Percentiles rank a stretch among this genome's conserved stretches.
Conservation (phyloP, 2,113 vertebrate species). For the Columbina picui region DNA sequence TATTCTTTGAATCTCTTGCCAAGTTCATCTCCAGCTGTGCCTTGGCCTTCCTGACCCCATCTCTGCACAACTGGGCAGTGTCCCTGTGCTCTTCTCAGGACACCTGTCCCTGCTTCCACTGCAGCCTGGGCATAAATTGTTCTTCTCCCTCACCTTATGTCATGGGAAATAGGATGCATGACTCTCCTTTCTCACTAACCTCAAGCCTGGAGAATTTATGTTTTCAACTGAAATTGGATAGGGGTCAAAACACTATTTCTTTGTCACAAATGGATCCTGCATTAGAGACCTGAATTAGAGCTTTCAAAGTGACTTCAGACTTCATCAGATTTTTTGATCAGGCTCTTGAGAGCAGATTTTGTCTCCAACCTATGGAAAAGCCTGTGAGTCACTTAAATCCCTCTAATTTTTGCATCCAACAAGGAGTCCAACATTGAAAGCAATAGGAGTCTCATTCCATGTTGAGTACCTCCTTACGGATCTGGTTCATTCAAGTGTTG, state of each 20-base stretch:
- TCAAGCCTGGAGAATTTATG: not conserved
- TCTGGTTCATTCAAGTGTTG: not conserved
- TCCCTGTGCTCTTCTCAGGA: no score
- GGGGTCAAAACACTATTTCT: not conserved
- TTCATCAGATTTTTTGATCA: not conserved
- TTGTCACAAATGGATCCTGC: not conserved
- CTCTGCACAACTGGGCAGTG: no score
- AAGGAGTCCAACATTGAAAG: not conserved
- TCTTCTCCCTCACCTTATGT: accelerated
- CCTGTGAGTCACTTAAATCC: not conserved
- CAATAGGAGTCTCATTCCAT: not conserved
- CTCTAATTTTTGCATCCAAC: not conserved
- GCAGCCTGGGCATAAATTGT: not conserved
- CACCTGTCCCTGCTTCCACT: not conserved
- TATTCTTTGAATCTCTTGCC: no score
- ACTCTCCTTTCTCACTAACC: not conserved
- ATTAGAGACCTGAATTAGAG: not conserved
- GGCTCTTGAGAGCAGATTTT: not conserved
- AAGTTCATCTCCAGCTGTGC: no score
- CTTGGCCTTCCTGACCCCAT: no score
- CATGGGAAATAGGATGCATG: not conserved
- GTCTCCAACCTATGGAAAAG: not conserved
- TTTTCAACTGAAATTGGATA: not conserved
- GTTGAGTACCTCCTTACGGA: not conserved
- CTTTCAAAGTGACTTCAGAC: not conserved